A percentile compares a stretch with the other conserved stretches of the same genome.
Evolutionary conservation across 2,113 vertebrate species (phyloP).

Genomic region (Anarhynchus alexandrinus): DNA sequence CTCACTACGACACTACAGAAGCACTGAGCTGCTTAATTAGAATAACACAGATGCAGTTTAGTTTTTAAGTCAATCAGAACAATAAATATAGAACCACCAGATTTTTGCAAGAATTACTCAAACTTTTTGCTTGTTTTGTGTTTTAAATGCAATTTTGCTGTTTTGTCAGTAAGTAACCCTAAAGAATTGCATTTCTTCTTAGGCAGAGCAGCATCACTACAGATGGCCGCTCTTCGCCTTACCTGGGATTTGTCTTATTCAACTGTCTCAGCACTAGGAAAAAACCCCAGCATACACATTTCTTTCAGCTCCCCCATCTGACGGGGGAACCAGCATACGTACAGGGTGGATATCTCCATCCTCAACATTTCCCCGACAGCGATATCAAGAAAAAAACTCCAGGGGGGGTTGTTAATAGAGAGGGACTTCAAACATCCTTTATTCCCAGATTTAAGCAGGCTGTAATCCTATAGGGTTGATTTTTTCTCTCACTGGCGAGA

Average conservation of each 20-base stretch:
- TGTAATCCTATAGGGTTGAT: constrained; percentile 35
- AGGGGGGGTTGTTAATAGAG: constrained; percentile 42
- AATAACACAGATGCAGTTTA: constrained; percentile 4
- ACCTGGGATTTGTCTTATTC: not conserved
- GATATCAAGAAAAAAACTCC: constrained; percentile 7
- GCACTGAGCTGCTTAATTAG: constrained; percentile 52
- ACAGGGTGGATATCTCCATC: not conserved
- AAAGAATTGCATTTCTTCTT: not conserved
- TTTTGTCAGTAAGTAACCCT: not conserved
- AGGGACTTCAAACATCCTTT: constrained; percentile 37
- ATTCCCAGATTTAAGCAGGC: not conserved
- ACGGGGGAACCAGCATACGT: not conserved
- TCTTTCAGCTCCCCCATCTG: not conserved
- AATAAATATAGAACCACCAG: not conserved
- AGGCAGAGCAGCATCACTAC: fast-evolving
- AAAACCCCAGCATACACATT: not conserved
- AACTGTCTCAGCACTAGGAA: not conserved
- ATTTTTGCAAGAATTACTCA: not conserved
- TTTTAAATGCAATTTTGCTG: not conserved
- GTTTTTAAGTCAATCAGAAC: constrained; percentile 32
- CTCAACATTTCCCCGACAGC: not conserved
- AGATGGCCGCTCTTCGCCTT: not conserved
- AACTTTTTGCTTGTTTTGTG: not conserved
- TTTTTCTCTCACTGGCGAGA: not conserved
- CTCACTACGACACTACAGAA: not conserved